Conservation (phyloP, 2,113 vertebrate genomes). For the Pseudopodoces humilis region DNA sequence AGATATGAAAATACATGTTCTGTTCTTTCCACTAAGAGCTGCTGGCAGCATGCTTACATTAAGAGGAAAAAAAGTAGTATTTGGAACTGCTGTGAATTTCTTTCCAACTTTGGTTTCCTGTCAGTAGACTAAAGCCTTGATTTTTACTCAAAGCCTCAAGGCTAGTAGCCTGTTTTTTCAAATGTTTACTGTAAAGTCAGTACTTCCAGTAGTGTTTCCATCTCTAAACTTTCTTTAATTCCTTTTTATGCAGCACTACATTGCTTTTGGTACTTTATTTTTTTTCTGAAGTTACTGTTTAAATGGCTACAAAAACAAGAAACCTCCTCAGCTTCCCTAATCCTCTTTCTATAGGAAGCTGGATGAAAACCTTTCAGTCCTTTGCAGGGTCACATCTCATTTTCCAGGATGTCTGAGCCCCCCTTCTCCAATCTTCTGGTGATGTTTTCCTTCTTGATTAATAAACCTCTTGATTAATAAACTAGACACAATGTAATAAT, state of each 20-base stretch:
- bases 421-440: background rate
- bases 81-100: constrained; percentile 4
- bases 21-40: background rate
- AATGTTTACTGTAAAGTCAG: background rate
- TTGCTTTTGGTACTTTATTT: background rate
- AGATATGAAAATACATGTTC: background rate
- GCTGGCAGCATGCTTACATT: background rate
- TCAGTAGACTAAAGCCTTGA: background rate
- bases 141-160: background rate
- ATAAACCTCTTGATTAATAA: background rate
- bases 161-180: background rate
- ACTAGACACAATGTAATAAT: background rate
- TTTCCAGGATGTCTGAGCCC: background rate
- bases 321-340: background rate
- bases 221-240: background rate
- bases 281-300: background rate
- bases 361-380: background rate
- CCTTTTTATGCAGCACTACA: background rate
- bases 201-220: background rate
- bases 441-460: background rate
- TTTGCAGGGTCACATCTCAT: background rate
- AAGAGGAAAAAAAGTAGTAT: background rate
- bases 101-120: constrained; percentile 15
- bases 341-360: background rate
- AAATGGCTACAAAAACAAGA: background rate